Base-by-base conservation (phyloP, 1,140 invertebrate species). In the Camponotus floridanus region DNA sequence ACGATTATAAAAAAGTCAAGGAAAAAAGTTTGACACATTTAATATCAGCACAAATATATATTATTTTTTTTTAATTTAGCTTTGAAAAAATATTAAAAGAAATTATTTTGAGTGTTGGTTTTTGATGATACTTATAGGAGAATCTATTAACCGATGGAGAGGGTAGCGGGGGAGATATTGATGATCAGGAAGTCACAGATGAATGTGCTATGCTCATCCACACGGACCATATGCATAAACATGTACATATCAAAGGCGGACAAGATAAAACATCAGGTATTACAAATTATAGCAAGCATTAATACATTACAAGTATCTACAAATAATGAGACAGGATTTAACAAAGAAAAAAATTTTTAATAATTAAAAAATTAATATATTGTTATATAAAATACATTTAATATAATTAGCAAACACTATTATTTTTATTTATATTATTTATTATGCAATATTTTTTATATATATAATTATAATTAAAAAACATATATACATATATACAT, bases 171-270 rank as follows among this genome's bases (percentile, higher is more conserved):
- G 95, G 92, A 64, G 96, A 96, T 87, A 94, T 95, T 74, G 96
- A 97, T 94, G 96, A 96, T 91, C 94, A 95, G 73, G 97, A 98
- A 95, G 96, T 97, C 31, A 97, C 98, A 57, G 98, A 98, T 95
- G 98, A 98, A 95, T 97, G 97, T 93, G 98, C 97, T 81, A 97
- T 98, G 92, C 95, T 98, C 33, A 96, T 98, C 76, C 97, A 97
- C 91, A 96, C 96, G 36, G 96, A 96, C 87, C 93, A 95, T 45
- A 93, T 95, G 86, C 93, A 95, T 76, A 95, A 95, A 87, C 94
- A 95, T 74, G 85, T 86, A 33, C 92, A 93, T 70, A 88, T 88
- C 76, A 95, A 94, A 86, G 88, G 90, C 88, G 92, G 92, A 88
- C 92, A 90, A 84, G 94, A 95, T 64, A 95, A 94, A 88, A 89